Evolutionary conservation across 1,140 invertebrate species (phyloP), one percentile per base, ranked within the genome.

Genomic region (Bacillus rossius): DNA sequence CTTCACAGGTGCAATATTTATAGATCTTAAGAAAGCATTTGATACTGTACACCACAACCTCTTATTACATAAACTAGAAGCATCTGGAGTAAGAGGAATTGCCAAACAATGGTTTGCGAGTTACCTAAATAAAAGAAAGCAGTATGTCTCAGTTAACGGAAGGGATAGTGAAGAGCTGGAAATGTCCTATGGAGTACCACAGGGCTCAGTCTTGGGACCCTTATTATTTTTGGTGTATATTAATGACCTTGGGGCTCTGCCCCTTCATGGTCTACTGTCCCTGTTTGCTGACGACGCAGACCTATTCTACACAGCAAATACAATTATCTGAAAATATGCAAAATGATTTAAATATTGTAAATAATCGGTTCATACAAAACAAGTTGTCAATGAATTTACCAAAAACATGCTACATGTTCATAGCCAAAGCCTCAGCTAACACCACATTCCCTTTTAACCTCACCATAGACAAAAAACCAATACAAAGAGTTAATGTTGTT

Each of bases 21-120:
- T n/a, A 10, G 51, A 61, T 19, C 29, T 59, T 19, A 37, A n/a
- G 2, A 61, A 61, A 29, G 59, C 59, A 23, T 61, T 61, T 61
- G 59, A 61, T 47, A 50, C 14, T 8, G 55, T 61, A 19, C 10
- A 25, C 16, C 19, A 26, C 19, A 58, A 23, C 4, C 14, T 19
- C n/a, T 26, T 57, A 3, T 16, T 58, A 5, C 22, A 57, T 1
- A 58, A 58, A 58, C 17, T 58, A 7, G 2, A 58, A 2, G 13
- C 8, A 1, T 1, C 20, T 7, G 57, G 57, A 8, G 34, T 58
- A 3, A 17, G 16, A 13, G 57, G 57, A n/a, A 37, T 25, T 22
- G 23, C 45, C 8, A 2, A 57, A n/a, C 22, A 54, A 10, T 59
- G 57, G 47, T 8, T 55, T 10, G 8, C 5, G 40, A 17, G 29